Conservation (phyloP, 2,113 vertebrate genomes). For the Spea bombifrons region DNA sequence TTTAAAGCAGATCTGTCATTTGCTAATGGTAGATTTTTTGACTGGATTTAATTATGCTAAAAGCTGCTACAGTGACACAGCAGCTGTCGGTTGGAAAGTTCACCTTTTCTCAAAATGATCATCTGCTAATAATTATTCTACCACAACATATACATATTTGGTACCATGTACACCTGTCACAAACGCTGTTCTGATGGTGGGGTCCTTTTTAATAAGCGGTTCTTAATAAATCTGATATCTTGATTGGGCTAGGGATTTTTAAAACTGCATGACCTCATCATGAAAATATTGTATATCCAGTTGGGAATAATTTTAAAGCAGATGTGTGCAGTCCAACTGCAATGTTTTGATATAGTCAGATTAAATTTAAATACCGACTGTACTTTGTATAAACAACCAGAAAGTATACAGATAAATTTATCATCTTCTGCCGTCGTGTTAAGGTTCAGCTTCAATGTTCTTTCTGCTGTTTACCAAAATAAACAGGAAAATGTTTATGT, state of each 20-base stretch:
- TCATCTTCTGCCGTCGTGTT: conserved; percentile 22
- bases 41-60: too few species aligned
- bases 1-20: too few species aligned
- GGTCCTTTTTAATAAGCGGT: conserved; percentile 14
- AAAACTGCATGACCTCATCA: too few species aligned
- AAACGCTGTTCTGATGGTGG: too few species aligned
- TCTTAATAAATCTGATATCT: conserved; percentile 39
- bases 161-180: too few species aligned
- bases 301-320: conserved; percentile 4
- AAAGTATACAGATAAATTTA: conserved; percentile 38
- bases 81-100: too few species aligned
- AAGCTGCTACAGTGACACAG: too few species aligned
- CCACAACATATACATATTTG: too few species aligned
- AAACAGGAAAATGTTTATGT: conserved; percentile 19
- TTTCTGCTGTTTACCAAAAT: conserved; percentile 20
- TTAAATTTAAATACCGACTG: conserved; percentile 34
- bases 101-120: too few species aligned
- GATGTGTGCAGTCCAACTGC: conserved; percentile 24
- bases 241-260: not conserved
- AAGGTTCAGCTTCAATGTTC: conserved; percentile 8
- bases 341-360: conserved; percentile 24
- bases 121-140: too few species aligned
- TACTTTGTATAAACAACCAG: conserved; percentile 26
- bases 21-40: too few species aligned
- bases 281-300: too few species aligned